Evolutionary conservation across 2,797 vertebrate genomes (phyloP), one percentile per base, ranked within the genome.

Genomic region (Sebastes umbrosus): DNA sequence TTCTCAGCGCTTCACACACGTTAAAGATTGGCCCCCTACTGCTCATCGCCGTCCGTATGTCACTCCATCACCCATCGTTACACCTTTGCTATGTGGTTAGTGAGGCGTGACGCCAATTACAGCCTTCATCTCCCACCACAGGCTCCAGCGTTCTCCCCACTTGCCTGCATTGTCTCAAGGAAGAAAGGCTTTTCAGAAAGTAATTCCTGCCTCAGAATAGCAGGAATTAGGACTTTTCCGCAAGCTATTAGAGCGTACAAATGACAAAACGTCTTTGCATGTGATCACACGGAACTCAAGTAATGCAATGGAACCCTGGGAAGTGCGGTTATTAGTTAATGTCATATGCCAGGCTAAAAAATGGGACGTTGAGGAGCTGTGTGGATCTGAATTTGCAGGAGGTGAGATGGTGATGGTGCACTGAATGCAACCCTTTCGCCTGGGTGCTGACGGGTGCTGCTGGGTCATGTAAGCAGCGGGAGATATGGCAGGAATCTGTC

Each of bases 21-120:
- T 70, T 66, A 70, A 14, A 71, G 18, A 20, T 64, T 57, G 22
- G 46, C 54, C 64, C 54, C 25, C 20, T 22, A 50, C 73, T 20
- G 7, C 55, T 83, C 75, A 77, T 74, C 22, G 25, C 67, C 66
- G 14, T n/a, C 79, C 82, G 59, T 77, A 80, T 84, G 87, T 79
- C 86, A 78, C 84, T 83, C 80, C 59, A 83, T 87, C 83, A 80
- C 79, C 87, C 69, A 46, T 84, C 36, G 82, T 88, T 88, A 80
- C 75, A 91, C 89, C 88, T 92, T 86, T 84, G 85, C 84, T 84
- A 18, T 93, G 90, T 79, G 90, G 85, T 87, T 89, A 92, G 87
- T 92, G 88, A 93, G 94, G 88, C 80, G 54, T 76, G 65, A 73
- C 78, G 14, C 80, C 88, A 91, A 88, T 93, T 91, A 90, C 65